phyloP scores from a whole-genome alignment of 2,113 vertebrate genomes.

The Acanthisitta chloris region DNA sequence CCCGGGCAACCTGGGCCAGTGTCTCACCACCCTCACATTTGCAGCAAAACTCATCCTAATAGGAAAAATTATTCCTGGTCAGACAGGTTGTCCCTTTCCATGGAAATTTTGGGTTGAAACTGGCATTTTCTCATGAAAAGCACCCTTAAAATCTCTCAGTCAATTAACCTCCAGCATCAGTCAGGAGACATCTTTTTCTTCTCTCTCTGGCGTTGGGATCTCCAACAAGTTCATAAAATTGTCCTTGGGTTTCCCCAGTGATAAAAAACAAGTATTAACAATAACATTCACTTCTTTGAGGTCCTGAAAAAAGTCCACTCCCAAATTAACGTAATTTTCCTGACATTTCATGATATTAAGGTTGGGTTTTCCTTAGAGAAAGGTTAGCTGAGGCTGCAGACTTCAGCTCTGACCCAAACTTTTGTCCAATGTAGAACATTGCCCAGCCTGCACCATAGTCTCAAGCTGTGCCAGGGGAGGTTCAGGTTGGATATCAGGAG shows the following conservation, averaged over 20 bases:
- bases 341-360: background rate
- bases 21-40: no score
- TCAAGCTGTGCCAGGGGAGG: background rate
- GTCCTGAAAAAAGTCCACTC: background rate
- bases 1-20: no score
- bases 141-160: background rate
- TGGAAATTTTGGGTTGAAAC: background rate
- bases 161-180: background rate
- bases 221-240: slow-evolving; percentile 20
- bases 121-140: background rate
- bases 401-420: background rate
- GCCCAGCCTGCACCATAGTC: background rate
- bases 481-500: background rate
- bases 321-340: slow-evolving; percentile 11
- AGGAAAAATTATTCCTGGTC: background rate
- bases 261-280: background rate
- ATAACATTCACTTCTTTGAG: background rate
- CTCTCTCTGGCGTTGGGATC: background rate
- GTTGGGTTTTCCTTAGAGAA: background rate
- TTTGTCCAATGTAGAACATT: background rate
- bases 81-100: background rate
- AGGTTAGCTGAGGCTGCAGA: background rate
- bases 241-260: slow-evolving; percentile 38
- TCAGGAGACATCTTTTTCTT: background rate
- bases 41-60: background rate